Percentiles rank a stretch among this genome's conserved stretches.
These are phyloP conservation scores for Pelobates fuscus DNA, from an alignment of 2,113 vertebrate genomes.

Conservation along the genomic window DNA sequence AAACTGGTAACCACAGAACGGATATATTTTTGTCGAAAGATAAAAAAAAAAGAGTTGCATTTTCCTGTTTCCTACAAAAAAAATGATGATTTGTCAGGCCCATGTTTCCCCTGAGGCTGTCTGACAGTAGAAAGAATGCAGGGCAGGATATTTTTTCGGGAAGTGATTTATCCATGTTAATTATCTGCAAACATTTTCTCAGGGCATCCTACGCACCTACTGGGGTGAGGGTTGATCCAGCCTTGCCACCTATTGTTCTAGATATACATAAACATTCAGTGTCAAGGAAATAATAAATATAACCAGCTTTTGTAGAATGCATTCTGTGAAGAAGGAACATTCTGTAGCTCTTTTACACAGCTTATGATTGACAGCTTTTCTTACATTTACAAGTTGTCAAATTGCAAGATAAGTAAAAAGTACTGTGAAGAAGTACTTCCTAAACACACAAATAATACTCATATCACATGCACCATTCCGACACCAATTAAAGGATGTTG, in stretches of 20 bases:
- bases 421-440: too few relatives aligned
- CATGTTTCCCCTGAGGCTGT: too few relatives aligned
- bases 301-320: not conserved
- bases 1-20: not conserved
- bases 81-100: not conserved
- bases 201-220: constrained; percentile 1
- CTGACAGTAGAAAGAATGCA: not conserved
- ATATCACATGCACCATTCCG: too few relatives aligned
- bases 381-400: not conserved
- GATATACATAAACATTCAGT: not conserved
- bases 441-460: too few relatives aligned
- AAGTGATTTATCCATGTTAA: constrained; percentile 2
- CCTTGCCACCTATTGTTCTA: not conserved
- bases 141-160: not conserved
- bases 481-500: too few relatives aligned
- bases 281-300: not conserved
- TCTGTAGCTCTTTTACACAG: not conserved
- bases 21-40: not conserved
- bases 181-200: not conserved
- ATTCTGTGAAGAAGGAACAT: not conserved
- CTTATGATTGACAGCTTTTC: not conserved
- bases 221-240: not conserved
- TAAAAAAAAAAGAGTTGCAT: not conserved
- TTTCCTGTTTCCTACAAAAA: not conserved
- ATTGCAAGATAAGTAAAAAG: too few relatives aligned